phyloP scores from a whole-genome alignment of 2,797 vertebrate genomes.

The Dromococcyx pavoninus region DNA sequence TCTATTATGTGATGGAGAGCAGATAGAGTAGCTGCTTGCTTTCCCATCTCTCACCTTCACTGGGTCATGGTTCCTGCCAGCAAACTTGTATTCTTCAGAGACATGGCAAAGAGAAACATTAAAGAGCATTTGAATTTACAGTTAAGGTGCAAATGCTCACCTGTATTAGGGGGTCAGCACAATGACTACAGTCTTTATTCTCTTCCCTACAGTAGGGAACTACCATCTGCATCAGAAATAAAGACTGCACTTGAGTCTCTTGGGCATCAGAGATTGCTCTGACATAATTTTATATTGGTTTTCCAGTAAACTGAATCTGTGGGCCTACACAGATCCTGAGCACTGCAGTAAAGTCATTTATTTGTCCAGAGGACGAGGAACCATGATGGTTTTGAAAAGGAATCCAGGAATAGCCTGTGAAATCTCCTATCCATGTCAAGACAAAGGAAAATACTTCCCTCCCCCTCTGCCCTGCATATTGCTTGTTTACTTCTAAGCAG shows the following conservation, averaged over 20 bases:
- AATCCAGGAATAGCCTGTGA: not conserved
- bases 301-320: not conserved
- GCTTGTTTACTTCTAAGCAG: not conserved
- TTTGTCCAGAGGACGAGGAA: not conserved
- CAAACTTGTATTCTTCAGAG: fast-evolving
- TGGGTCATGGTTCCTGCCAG: not conserved
- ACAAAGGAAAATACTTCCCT: not conserved
- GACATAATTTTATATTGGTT: not conserved
- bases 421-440: not conserved
- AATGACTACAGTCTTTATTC: not conserved
- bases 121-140: not conserved
- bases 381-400: not conserved
- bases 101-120: not conserved
- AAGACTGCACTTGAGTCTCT: not conserved
- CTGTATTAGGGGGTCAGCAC: not conserved
- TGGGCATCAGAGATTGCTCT: not conserved
- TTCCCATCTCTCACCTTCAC: not conserved
- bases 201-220: not conserved
- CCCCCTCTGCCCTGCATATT: no score
- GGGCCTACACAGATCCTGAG: not conserved
- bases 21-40: fast-evolving
- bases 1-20: not conserved
- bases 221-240: not conserved
- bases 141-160: not conserved
- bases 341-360: not conserved